Evolutionary conservation across 1,140 invertebrate genomes (phyloP), one percentile per base, ranked within the genome.

Genomic region (Limonius californicus): DNA sequence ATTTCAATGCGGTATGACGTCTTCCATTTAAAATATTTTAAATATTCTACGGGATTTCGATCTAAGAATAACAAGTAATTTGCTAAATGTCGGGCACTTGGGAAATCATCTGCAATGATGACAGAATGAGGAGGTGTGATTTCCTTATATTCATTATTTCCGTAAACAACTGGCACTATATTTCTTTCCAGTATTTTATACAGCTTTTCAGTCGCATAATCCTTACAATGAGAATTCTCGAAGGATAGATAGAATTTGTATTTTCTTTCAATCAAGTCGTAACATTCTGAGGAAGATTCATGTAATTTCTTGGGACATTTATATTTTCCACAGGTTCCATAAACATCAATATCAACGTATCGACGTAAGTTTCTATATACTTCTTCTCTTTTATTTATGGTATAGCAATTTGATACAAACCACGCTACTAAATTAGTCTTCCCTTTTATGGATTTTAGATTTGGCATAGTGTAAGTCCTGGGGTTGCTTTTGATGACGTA

Each of bases 241-340:
- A 89, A 87, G 0, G 86, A 80, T 20, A 89, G 72, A 71, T 88
- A 89, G 69, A 87, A 88, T 65, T 80, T 80, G 71, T 88, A 88
- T 3, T 78, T 67, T 2, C 73, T 68, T 63, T 78, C 73, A 11
- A 85, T 61, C 65, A 75, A 71, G 1, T 76, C 60, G 27, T 79
- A 79, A 39, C 80, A 81, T 18, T 61, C 64, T 56, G 75, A 74
- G 0, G 71, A 79, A 35, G 79, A 81, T 16, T 60, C 65, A 56
- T 76, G 74, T 0, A 70, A 69, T 43, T 72, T 50, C 20, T 68
- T 68, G 0, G 70, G 65, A 61, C 79, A 80, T 2, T 70, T 71
- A 20, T 58, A 61, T 61, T 20, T 62, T 1, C 74, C 76, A 71
- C 85, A 92, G 0, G 58, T 62, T n/a, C 90, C 90, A 65, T 83